Evolutionary conservation across 2,797 vertebrate genomes (phyloP).

Genomic region (Crax fasciolata): DNA sequence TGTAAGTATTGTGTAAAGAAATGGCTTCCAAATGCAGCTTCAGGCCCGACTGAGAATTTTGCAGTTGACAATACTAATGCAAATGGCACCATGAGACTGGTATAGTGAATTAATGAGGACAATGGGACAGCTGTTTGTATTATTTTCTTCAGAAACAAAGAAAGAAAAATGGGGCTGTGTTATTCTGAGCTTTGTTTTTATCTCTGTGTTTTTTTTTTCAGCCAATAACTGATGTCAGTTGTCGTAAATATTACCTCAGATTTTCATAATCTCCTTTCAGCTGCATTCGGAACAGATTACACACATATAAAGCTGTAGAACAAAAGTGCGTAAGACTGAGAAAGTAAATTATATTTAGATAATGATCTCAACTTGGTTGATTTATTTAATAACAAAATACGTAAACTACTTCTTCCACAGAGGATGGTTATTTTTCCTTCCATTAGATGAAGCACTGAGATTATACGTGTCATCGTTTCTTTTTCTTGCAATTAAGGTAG

Average conservation of each 20-base stretch:
- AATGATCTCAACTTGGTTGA: background rate
- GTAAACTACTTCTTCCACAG: background rate
- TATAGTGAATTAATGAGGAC: background rate
- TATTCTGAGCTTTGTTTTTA: background rate
- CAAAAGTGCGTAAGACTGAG: background rate
- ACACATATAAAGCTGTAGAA: background rate
- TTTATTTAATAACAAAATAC: background rate
- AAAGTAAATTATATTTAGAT: background rate
- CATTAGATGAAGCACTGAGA: background rate
- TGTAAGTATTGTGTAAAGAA: fast-evolving
- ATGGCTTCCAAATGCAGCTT: background rate
- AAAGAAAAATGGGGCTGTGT: background rate
- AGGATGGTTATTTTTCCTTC: background rate
- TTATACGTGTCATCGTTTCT: background rate
- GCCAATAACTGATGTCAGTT: background rate
- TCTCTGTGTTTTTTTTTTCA: background rate
- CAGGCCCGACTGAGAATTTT: background rate
- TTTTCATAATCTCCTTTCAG: background rate
- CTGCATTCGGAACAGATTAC: background rate
- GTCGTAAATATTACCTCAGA: background rate
- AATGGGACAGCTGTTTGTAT: fast-evolving
- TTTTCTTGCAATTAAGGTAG: background rate
- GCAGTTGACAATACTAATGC: background rate
- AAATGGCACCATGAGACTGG: fast-evolving
- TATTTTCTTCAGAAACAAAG: background rate